Evolutionary conservation across 2,113 vertebrate genomes (phyloP), one percentile per base, ranked within the genome.

Genomic region (Spea multiplicata): DNA sequence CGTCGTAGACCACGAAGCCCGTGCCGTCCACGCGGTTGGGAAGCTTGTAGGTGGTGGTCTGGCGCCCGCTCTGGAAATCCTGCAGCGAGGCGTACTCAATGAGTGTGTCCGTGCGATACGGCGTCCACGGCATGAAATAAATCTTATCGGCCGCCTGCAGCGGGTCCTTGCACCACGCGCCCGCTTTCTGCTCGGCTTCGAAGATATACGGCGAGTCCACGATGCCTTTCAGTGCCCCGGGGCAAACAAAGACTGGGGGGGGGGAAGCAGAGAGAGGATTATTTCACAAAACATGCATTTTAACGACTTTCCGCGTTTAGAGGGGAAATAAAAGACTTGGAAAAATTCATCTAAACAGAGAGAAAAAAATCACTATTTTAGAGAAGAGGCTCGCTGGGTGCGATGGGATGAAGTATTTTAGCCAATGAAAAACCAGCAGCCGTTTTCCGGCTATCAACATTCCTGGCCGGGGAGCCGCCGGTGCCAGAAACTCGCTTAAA

Each of bases 101-200:
- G 80, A 99, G 91, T 53, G 96, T 99, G 87, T 99, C 97, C 1
- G 97, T 99, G 86, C 97, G 95, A 76, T 99, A 99, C 0, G 97
- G 97, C 85, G 97, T 99, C 97, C 97, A 99, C 74, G 97, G 97
- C 97, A 99, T 99, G 88, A 98, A 98, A 92, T 98, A 99, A 88
- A 98, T 97, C 94, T 99, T 99, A 92, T 99, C 97, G 81, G 93
- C 96, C 48, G 97, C 96, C 90, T 99, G 97, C 69, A 99, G 95
- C 69, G 97, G 97, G 87, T 99, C 97, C 91, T 98, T 98, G 90
- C 97, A 99, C 97, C 97, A 99, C 86, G 97, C 94, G 78, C 97
- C 97, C n/a, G 97, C 96, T 91, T 98, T 98, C 87, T 99, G 97
- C 85, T 99, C 97, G 86, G 95, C 96, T 92, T 99, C 96, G 87